Evolutionary conservation across 2,888 invertebrate species (phyloP), one percentile per base, ranked within the genome.

Genomic region (Athalia cordata): DNA sequence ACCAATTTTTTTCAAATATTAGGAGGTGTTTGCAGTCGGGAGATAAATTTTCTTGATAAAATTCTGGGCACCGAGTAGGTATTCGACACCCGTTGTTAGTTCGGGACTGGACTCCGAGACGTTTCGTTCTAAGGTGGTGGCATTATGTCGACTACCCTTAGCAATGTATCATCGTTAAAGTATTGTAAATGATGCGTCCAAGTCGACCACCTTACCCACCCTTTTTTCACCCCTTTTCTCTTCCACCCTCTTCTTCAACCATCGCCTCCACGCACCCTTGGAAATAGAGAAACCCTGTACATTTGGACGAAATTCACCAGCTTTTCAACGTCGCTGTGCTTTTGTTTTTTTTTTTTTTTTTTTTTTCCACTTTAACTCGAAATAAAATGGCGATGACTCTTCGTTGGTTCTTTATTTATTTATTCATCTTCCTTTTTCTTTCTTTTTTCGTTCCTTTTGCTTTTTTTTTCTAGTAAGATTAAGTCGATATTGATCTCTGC

Each of bases 101-200:
- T 72, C 47, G 68, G 45, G 72, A 43, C 52, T 57, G 72, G 72
- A 57, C 72, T 72, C 59, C 59, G 72, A 59, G 72, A 72, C 72
- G 72, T 72, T 64, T 62, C 75, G 75, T 75, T 75, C 64, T 50
- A 64, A 75, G 75, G 62, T 75, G 29, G 29, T 29, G 64, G 75
- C 75, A 75, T 75, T 62, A 64, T 75, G 50, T 83, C 80, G 81
- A 81, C 75, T 81, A 81, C 80, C 67, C 80, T 49, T 61, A 59
- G 86, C 81, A 79, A 87, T 87, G 85, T 85, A 85, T 87, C 87
- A 86, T 87, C 85, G 85, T 87, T 87, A 87, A 83, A 83, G 83
- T 79, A 83, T 82, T 83, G 81, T 84, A 81, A 85, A 83, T 83
- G 83, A 84, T 83, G 82, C 83, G 67, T 79, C 79, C 72, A 74